Conservation (phyloP, 2,797 vertebrate species). For the Gallinago nigripennis region DNA sequence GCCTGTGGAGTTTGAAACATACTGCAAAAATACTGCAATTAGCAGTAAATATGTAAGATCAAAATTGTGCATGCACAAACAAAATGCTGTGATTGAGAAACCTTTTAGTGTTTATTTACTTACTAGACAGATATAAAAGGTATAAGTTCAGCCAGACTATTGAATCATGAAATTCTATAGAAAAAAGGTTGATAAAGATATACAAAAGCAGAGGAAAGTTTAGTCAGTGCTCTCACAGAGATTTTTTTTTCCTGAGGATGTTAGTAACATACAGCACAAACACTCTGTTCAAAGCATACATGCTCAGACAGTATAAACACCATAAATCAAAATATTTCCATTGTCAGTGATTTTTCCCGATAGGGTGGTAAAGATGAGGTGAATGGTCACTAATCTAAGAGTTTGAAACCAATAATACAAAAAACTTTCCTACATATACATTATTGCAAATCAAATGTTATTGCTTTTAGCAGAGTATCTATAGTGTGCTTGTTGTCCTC, state of each 20-base stretch:
- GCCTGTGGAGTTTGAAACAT: not conserved
- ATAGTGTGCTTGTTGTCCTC: not conserved
- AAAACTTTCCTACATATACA: not conserved
- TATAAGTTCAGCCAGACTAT: rapidly evolving
- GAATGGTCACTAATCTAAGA: conserved; percentile 33
- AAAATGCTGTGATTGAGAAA: not conserved
- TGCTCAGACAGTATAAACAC: conserved; percentile 25
- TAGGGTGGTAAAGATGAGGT: not conserved
- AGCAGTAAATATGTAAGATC: too few species aligned
- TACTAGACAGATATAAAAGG: not conserved
- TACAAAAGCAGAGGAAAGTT: not conserved
- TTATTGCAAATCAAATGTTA: conserved; percentile 43
- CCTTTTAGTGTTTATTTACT: not conserved
- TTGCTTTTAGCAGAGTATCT: conserved; percentile 5
- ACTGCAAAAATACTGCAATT: not conserved
- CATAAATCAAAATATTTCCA: conserved; percentile 47
- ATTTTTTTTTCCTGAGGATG: not conserved
- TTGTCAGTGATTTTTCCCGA: conserved; percentile 22
- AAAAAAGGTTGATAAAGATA: not conserved
- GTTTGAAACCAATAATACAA: conserved; percentile 30
- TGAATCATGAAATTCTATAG: not conserved
- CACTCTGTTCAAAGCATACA: not conserved
- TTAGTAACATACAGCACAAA: not conserved
- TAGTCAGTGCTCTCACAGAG: not conserved
- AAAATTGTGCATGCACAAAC: not conserved